Base-by-base conservation (phyloP, 2,888 invertebrate genomes). In the Dichetophora obliterata region DNA sequence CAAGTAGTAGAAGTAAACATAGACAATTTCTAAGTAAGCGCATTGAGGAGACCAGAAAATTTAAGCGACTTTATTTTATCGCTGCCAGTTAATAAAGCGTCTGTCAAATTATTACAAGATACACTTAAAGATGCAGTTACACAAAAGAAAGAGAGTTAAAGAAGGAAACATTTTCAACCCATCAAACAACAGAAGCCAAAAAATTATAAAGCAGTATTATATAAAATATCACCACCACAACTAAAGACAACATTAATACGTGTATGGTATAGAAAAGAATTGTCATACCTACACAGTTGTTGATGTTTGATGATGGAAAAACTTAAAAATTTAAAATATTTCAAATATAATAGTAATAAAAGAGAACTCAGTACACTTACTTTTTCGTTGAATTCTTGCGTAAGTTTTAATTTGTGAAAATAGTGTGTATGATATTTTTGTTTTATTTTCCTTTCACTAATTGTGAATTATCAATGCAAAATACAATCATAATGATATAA, bases 401-500 rank as follows among this genome's bases (percentile, higher is more conserved):
- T 9, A 65, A 65, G 16, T 34, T 34, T 65, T 65, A 16, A 31
- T 19, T 3, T 54, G n/a, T 54, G 22, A 19, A 9, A 22, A 54
- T 19, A 19, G 27, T 34, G 8, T 16, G 24, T 63, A 34, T 5
- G n/a, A n/a, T 31, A n/a, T n/a, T n/a, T n/a, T n/a, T n/a, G n/a
- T 31, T 63, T 63, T 63, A 27, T 19, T 54, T 19, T 19, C 54
- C 6, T 54, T 54, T 19, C n/a, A 34, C 63, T 65, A 65, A 37
- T 34, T 65, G 63, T 65, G 63, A 37, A 65, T n/a, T 65, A n/a
- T 16, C 63, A 63, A 59, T 73, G 61, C 59, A 68, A 75, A 76
- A 78, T 61, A 75, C 73, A 76, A 72, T 61, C 69, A 59, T 68
- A 52, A 70, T 72, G 71, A 73, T 54, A 74, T 59, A 72, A 78